Base-by-base conservation (phyloP, 2,888 invertebrate genomes). In the Caenorhabditis parvicauda region DNA sequence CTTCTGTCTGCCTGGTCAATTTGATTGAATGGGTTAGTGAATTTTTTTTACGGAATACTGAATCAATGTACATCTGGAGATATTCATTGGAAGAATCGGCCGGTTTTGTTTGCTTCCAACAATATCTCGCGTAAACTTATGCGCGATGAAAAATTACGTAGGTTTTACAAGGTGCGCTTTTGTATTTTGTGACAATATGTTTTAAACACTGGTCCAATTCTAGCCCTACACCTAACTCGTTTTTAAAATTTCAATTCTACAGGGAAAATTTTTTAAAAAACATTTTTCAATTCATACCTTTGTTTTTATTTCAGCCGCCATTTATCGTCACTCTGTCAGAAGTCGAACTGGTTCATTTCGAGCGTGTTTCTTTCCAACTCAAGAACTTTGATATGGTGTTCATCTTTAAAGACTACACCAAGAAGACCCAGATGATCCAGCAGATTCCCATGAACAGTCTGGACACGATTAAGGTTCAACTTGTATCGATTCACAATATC, bases 371-470 rank as follows among this genome's bases (percentile, higher is more conserved):
- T 83, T 96, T 98, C 83, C 94, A 95, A 81, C 85, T 99, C 75
- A 93, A 96, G 84, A 98, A 96, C 84, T 99, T 99, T 83, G 98
- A 99, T 83, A 96, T 98, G 93, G 92, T 98, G 64, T 96, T 98
- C 82, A 91, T 99, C 47, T 98, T 96, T 83, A 99, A 98, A 83
- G 96, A 98, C 83, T 99, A 99, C 82, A 86, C 87, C 47, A 88
- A 89, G 77, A 95, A 95, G 83, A 89, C 91, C 0, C 89, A 92
- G 0, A 94, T 93, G 91, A 90, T 99, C 2, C 95, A 94, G 82
- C 93, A 96, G n/a, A 92, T 99, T 81, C 96, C 98, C 0, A 96
- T 96, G 94, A 90, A 91, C 82, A 89, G 94, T 89, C 86, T 99
- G 82, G 98, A 99, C 85, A 93, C 94, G 84, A 94, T 98, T 1